These are phyloP conservation scores for Serranochromis macrocephalus DNA, from an alignment of 2,113 vertebrate species.

Conservation along the genomic window DNA sequence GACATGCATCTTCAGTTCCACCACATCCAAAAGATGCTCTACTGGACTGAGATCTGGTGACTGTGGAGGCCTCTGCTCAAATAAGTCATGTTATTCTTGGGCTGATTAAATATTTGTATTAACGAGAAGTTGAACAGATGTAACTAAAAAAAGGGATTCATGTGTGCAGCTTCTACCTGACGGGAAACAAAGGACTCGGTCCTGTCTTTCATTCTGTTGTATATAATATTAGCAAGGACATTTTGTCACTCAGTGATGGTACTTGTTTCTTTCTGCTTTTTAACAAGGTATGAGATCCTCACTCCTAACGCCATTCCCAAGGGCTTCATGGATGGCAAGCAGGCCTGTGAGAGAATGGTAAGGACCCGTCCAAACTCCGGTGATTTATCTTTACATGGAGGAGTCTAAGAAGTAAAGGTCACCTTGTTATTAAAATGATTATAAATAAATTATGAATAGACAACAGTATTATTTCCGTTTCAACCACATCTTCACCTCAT, in stretches of 20 bases:
- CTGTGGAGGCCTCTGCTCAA: background rate
- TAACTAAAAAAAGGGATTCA: background rate
- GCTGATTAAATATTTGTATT: background rate
- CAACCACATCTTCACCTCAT: background rate
- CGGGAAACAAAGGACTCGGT: background rate
- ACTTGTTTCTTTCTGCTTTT: background rate
- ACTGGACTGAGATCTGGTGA: background rate
- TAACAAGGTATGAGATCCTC: constrained; percentile 90
- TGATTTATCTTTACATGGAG: background rate
- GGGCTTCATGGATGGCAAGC: constrained; percentile 98
- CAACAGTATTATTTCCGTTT: background rate
- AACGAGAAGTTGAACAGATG: background rate
- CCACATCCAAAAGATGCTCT: background rate
- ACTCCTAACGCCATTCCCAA: constrained; percentile 97
- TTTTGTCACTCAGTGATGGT: background rate
- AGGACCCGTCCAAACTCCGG: background rate
- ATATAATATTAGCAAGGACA: background rate
- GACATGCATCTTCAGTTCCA: accelerated
- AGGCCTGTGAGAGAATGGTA: constrained; percentile 97
- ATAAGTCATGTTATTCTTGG: background rate
- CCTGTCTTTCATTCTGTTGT: background rate
- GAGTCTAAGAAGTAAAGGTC: background rate
- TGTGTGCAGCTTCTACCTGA: background rate
- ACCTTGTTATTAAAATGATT: background rate
- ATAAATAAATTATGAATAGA: background rate